Base-by-base conservation (phyloP, 2,797 vertebrate genomes). In the Semotilus atromaculatus region DNA sequence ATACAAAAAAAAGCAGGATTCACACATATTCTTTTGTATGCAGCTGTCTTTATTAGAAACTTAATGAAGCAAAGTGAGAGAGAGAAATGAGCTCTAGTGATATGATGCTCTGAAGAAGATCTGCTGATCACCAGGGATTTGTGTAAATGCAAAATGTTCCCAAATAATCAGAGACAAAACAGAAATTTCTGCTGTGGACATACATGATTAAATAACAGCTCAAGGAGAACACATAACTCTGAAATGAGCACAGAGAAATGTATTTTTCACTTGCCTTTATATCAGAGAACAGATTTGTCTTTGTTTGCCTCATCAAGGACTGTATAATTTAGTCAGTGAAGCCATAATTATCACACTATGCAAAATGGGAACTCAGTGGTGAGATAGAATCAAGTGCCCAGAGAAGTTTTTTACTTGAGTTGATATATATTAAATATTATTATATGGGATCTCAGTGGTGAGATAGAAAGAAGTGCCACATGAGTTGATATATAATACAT, bases 231-330 rank as follows among this genome's bases (percentile, higher is more conserved):
- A 43, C 74, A 60, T 26, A 78, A 84, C 51, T 48, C 74, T 45
- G n/a, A 68, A 84, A 84, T 36, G 8, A 73, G 68, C 13, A 34
- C 38, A 45, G 68, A 34, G 7, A 67, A 70, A 76, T 77, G 16
- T 64, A 68, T 70, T 62, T 80, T 43, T 55, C 34, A 3, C 71
- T 29, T 55, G 73, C 73, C 48, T 84, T 84, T 38, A 23, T 71
- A 71, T 60, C 48, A 60, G 74, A 78, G 51, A 77, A 71, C 66
- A 78, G 66, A 78, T 84, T 78, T 84, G 66, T 84, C 62, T 84
- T 84, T 84, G 74, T 84, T 84, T 84, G 38, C 82, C 82, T 84
- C 82, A 84, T 84, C 74, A 84, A 84, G 82, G 64, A 84, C 82
- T 58, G 74, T 78, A 84, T 84, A 84, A 84, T 84, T 84, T 71